A percentile compares a stretch with the other conserved stretches of the same genome.
These are phyloP conservation scores for Pygoscelis adeliae DNA, from an alignment of 2,113 vertebrate species.

Conservation along the genomic window DNA sequence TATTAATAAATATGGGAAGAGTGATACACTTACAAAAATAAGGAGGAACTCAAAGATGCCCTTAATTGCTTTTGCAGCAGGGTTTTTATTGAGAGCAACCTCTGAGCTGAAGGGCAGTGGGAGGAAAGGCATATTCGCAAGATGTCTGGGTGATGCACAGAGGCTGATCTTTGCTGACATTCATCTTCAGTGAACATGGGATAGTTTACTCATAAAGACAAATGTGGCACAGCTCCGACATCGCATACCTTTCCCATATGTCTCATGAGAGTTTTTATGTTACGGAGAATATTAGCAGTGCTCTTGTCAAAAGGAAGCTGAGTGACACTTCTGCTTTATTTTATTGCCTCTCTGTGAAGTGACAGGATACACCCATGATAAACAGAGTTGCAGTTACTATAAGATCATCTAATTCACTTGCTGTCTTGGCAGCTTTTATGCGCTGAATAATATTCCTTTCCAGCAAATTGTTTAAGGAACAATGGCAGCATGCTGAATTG, in stretches of 20 bases:
- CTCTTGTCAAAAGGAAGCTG: slow-evolving; percentile 13
- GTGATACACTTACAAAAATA: background rate
- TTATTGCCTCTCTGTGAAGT: slow-evolving; percentile 30
- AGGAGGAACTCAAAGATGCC: background rate
- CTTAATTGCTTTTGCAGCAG: background rate
- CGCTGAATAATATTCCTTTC: slow-evolving; percentile 23
- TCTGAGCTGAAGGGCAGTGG: slow-evolving; percentile 33
- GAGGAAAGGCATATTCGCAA: background rate
- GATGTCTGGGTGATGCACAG: background rate
- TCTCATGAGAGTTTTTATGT: slow-evolving; percentile 44
- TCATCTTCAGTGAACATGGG: slow-evolving; percentile 41
- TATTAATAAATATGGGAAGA: background rate
- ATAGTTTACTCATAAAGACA: slow-evolving; percentile 65
- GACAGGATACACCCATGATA: slow-evolving; percentile 47
- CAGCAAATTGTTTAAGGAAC: slow-evolving; percentile 51
- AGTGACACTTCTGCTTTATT: slow-evolving; percentile 1
- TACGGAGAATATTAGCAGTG: slow-evolving; percentile 8
- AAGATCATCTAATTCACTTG: slow-evolving; percentile 41
- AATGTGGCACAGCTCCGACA: slow-evolving; percentile 39
- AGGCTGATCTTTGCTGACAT: slow-evolving; percentile 47
- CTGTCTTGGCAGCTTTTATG: slow-evolving; percentile 33
- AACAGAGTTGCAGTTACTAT: slow-evolving; percentile 23
- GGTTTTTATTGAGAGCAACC: background rate
- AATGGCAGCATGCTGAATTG: slow-evolving; percentile 26
- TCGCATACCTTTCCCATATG: background rate